Evolutionary conservation across 2,888 invertebrate species (phyloP).

Genomic region (Acleris cristana): DNA sequence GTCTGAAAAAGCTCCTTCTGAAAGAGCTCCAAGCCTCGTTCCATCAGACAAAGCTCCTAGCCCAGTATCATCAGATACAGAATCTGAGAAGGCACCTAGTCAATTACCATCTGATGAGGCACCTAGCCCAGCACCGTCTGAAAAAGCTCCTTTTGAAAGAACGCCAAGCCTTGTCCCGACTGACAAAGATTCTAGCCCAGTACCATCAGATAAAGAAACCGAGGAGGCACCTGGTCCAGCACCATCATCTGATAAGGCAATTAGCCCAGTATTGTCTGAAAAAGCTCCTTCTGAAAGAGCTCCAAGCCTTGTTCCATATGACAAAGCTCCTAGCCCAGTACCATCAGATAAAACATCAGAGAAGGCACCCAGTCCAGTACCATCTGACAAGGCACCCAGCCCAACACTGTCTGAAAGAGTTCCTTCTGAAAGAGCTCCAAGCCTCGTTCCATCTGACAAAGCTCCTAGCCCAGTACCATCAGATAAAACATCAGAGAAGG

Average conservation of each 20-base stretch:
- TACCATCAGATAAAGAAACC: conserved; percentile 19
- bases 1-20: conserved; percentile 20
- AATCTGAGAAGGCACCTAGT: conserved; percentile 13
- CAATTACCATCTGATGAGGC: not conserved
- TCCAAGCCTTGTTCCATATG: conserved; percentile 12
- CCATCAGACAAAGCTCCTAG: conserved; percentile 26
- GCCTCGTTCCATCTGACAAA: conserved; percentile 23
- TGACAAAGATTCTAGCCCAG: conserved; percentile 18
- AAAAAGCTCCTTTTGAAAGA: conserved; percentile 1
- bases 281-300: conserved; percentile 5
- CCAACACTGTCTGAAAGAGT: conserved; percentile 18
- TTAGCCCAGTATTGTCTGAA: not conserved
- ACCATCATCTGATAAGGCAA: conserved; percentile 17
- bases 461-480: conserved; percentile 1
- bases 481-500: conserved; percentile 3
- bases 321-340: conserved; percentile 28
- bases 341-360: conserved; percentile 18
- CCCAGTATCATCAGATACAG: conserved; percentile 28
- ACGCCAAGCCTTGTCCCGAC: not conserved
- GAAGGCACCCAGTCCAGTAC: conserved; percentile 12
- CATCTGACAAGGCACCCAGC: conserved; percentile 7
- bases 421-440: conserved; percentile 4
- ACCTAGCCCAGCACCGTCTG: not conserved
- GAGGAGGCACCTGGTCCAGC: conserved; percentile 25
- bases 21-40: conserved; percentile 7